Evolutionary conservation across 1,140 invertebrate species (phyloP).

Genomic region (Tetramorium parvispinum): DNA sequence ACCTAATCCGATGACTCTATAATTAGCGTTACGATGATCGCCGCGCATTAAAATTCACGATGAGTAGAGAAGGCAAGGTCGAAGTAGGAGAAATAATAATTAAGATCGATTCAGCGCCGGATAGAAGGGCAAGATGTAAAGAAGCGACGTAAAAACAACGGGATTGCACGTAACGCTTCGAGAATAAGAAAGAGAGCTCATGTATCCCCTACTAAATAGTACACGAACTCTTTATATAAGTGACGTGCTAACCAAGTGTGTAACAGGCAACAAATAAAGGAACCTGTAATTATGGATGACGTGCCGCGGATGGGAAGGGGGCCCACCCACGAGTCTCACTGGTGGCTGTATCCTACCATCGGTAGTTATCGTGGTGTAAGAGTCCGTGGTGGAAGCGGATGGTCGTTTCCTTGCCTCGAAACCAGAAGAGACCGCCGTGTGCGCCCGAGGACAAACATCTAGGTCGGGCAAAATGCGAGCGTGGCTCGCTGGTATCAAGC

Average conservation of each 20-base stretch:
- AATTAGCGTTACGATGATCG: constrained; percentile 20
- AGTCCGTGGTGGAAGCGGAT: background rate
- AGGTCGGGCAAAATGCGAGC: constrained; percentile 22
- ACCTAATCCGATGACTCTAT: background rate
- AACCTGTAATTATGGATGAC: constrained; percentile 85
- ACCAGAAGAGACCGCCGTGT: constrained; percentile 22
- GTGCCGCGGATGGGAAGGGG: constrained; percentile 76
- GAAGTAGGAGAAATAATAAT: background rate
- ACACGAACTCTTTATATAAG: constrained; percentile 83
- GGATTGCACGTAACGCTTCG: background rate
- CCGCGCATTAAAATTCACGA: background rate
- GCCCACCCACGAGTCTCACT: constrained; percentile 80
- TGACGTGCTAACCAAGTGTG: constrained; percentile 85
- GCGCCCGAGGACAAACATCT: constrained; percentile 54
- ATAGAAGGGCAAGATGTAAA: background rate
- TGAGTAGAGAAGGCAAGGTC: background rate
- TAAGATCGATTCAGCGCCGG: background rate
- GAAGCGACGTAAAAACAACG: background rate
- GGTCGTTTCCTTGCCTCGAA: constrained; percentile 3
- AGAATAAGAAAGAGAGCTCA: constrained; percentile 9
- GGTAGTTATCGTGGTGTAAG: background rate
- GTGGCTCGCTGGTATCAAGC: background rate
- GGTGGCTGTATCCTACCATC: constrained; percentile 48
- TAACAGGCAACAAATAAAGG: constrained; percentile 85
- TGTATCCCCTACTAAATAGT: constrained; percentile 67